These are phyloP conservation scores for Leiothrix lutea DNA, from an alignment of 2,113 vertebrate species.

Conservation along the genomic window DNA sequence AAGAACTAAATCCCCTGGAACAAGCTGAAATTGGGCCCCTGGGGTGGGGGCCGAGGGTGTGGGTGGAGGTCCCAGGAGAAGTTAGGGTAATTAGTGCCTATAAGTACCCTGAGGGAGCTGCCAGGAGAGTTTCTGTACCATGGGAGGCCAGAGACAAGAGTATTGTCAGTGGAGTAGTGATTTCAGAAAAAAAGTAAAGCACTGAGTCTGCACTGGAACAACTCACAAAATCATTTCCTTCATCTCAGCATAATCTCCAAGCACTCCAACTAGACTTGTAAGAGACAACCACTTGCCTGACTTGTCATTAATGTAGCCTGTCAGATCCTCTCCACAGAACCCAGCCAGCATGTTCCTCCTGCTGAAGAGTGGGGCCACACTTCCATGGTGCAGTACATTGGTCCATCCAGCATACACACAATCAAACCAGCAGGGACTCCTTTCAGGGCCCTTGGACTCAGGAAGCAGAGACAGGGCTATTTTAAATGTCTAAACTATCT, in stretches of 20 bases:
- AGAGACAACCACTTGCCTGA: neutral
- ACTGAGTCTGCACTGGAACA: neutral
- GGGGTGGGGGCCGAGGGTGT: rapidly evolving
- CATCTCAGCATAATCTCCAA: neutral
- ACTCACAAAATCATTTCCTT: neutral
- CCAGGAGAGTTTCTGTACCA: neutral
- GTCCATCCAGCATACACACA: neutral
- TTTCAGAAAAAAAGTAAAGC: neutral
- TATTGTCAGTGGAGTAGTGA: neutral
- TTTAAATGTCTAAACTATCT: neutral
- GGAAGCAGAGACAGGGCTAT: neutral
- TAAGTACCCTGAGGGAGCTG: neutral
- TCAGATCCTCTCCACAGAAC: neutral
- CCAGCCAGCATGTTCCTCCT: neutral
- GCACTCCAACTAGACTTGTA: neutral
- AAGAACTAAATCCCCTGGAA: neutral
- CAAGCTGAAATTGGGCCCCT: neutral
- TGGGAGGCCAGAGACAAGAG: neutral
- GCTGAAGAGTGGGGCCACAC: neutral
- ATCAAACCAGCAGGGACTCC: neutral
- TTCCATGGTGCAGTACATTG: neutral
- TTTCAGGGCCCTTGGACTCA: neutral
- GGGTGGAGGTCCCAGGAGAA: neutral
- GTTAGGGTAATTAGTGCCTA: neutral
- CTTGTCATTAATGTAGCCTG: neutral